Base-by-base conservation (phyloP, 2,113 vertebrate species). In the Cygnus atratus region DNA sequence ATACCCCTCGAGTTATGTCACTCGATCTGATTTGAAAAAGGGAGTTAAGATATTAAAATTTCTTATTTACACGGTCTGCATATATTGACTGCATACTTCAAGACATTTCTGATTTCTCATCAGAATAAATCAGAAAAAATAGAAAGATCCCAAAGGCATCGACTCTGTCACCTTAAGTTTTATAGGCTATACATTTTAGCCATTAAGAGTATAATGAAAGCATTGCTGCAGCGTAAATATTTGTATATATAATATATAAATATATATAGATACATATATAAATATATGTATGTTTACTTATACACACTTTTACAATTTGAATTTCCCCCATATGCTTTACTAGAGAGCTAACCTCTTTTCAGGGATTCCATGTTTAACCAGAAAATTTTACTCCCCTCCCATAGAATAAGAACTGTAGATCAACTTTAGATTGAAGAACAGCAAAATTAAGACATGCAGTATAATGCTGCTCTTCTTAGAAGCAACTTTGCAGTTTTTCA, bases 1-100 rank as follows among this genome's bases (percentile, higher is more conserved):
- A 99, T 10, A 99, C 95, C 1, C 99, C 98, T 68, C 97, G 90
- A 46, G 83, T 86, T 1, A 86, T 35, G 55, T 98, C 97, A 79
- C 96, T 97, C 48, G 97, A 97, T 79, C 98, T 99, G 95, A 41
- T 95, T 92, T 68, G 68, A 43, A 88, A 97, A 85, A 90, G 31
- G 4, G 15, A 85, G 89, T 89, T 35, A 59, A 78, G 70, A 55
- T 58, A 71, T 77, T 84, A 86, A 84, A 41, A 77, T 83, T 70
- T 94, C 35, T 58, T 80, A 41, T 9, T 73, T 67, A 50, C 35
- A 84, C 26, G 17, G n/a, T 54, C 50, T 50, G 21, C 11, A 67
- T 68, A 17, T 54, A 76, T 12, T 39, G 26, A 73, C 2, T 48
- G 28, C 26, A 35, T 28, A n/a, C 43, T 54, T 84, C 18, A 62